These are phyloP conservation scores for Augiades crinisus DNA, from an alignment of 2,888 invertebrate species.

Conservation along the genomic window DNA sequence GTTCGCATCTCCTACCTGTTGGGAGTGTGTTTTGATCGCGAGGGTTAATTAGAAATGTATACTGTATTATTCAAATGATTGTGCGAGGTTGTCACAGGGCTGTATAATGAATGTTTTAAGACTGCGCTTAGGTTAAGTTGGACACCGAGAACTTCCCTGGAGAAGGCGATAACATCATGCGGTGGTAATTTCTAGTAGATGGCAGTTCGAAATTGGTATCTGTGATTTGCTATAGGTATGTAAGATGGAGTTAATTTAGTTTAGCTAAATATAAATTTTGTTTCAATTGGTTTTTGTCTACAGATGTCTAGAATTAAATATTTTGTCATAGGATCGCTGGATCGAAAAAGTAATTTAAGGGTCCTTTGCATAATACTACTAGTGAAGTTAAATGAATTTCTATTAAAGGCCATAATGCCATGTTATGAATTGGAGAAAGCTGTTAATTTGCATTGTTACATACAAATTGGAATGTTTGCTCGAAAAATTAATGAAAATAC, in stretches of 20 bases:
- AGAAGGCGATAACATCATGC: slow-evolving; percentile 14
- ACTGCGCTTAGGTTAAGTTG: slow-evolving; percentile 71
- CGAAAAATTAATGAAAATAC: not conserved
- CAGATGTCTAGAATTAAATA: no score
- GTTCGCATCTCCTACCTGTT: no score
- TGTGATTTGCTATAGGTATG: slow-evolving; percentile 67
- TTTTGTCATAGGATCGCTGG: slow-evolving; percentile 30
- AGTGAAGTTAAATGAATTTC: not conserved
- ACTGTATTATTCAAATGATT: slow-evolving; percentile 35
- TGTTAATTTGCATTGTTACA: no score
- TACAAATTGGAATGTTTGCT: not conserved
- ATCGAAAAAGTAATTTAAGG: slow-evolving; percentile 12
- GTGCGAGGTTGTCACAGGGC: slow-evolving; percentile 58
- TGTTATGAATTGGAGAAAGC: not conserved
- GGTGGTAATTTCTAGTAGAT: slow-evolving; percentile 27
- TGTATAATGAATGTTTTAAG: slow-evolving; percentile 65
- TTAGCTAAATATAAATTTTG: slow-evolving; percentile 11
- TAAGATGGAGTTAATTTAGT: slow-evolving; percentile 37
- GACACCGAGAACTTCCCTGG: slow-evolving; percentile 25
- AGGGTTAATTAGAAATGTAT: slow-evolving; percentile 18
- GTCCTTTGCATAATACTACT: slow-evolving; percentile 5
- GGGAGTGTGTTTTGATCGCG: no score
- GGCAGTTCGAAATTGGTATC: slow-evolving; percentile 68
- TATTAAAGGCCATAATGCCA: not conserved
- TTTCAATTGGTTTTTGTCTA: not conserved